phyloP scores from a whole-genome alignment of 2,888 invertebrate species.

The Polyommatus iphigenia region DNA sequence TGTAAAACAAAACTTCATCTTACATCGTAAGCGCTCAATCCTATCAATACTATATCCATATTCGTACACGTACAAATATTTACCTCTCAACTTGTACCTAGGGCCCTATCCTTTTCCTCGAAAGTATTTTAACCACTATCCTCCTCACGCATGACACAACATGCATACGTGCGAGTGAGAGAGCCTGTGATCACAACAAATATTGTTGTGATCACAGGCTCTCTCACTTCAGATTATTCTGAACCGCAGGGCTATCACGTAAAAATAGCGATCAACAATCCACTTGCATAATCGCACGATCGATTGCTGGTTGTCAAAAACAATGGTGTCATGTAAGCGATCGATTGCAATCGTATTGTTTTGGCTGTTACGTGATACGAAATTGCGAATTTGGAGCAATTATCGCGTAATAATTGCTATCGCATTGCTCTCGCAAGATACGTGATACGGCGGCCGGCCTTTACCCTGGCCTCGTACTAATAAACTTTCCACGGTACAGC shows the following conservation, averaged over 20 bases:
- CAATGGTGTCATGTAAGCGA: too few species aligned
- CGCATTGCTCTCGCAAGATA: too few species aligned
- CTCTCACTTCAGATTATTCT: conserved; percentile 45
- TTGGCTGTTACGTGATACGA: too few species aligned
- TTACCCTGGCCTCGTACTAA: conserved; percentile 64
- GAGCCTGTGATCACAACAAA: background rate
- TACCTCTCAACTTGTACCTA: conserved; percentile 67
- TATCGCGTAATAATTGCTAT: too few species aligned
- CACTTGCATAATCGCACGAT: too few species aligned
- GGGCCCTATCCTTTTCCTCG: background rate
- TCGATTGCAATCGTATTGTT: too few species aligned
- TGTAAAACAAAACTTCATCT: background rate
- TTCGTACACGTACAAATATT: conserved; percentile 68
- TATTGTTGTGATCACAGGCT: too few species aligned
- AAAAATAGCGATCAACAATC: too few species aligned
- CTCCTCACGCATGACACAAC: background rate
- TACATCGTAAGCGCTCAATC: background rate
- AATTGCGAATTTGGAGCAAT: too few species aligned
- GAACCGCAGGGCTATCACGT: too few species aligned
- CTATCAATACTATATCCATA: background rate
- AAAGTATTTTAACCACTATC: background rate
- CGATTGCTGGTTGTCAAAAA: too few species aligned
- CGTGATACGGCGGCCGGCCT: too few species aligned
- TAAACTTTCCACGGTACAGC: conserved; percentile 71
- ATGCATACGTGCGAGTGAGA: background rate